Evolutionary conservation across 1,140 invertebrate genomes (phyloP), one percentile per base, ranked within the genome.

Genomic region (Wiebesia pumilae): DNA sequence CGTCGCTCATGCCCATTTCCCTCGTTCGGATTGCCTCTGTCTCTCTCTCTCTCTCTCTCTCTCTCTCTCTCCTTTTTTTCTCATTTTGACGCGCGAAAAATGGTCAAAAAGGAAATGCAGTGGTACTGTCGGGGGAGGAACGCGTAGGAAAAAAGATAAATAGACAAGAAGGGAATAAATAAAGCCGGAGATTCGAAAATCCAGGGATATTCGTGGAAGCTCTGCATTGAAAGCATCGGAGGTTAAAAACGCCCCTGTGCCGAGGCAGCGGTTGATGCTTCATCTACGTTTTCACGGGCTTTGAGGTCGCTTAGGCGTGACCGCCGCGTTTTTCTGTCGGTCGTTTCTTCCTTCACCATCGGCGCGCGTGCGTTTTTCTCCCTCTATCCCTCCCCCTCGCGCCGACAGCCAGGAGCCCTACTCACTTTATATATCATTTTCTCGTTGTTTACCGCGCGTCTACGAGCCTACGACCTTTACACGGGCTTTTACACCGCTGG

Each of bases 281-380:
- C 47, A 21, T 0, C 47, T 79, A 19, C 71, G 71, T 75, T 75
- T 75, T 75, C 71, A 75, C 40, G 38, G 71, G 38, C 38, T 75
- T 85, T 80, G 75, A 77, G 83, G 83, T 78, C 73, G 73, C 75
- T 84, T 79, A 85, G 84, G 84, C 84, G 84, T 85, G 84, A 85
- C 84, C 78, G 84, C 47, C 30, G 67, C n/a, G 43, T 78, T 78
- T 78, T 82, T 82, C 81, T 38, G 16, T 47, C 43, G n/a, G 43
- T 35, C 33, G 51, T 65, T 40, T 43, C 7, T 27, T 78, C 33
- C 51, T 73, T 83, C 33, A 16, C 51, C 69, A 35, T 69, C 30
- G 40, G 16, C 80, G 67, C 67, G 43, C 80, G 62, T 33, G 58
- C 54, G 38, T 24, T 19, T n/a, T 27, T 27, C 21, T 16, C 30